These are phyloP conservation scores for Octopus sinensis DNA, from an alignment of 1,140 invertebrate species.

Conservation along the genomic window DNA sequence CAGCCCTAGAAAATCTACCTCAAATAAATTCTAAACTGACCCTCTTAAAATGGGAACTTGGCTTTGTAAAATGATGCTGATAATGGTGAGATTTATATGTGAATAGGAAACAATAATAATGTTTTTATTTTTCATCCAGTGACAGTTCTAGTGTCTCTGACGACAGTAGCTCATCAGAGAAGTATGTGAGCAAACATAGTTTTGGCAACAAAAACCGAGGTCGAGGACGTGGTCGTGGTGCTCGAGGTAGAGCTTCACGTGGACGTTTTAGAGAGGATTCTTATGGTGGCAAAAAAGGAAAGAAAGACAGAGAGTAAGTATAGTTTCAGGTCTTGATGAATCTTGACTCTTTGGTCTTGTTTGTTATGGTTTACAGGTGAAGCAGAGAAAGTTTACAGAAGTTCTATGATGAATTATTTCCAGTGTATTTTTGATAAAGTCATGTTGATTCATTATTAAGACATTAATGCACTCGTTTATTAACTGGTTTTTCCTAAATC, in stretches of 20 bases:
- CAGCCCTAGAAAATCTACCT: no score
- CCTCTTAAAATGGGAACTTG: no score
- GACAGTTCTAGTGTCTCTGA: neutral
- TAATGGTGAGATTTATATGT: no score
- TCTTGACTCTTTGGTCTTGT: neutral
- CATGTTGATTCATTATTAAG: no score
- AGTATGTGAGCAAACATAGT: neutral
- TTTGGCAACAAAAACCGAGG: neutral
- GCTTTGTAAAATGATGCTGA: no score
- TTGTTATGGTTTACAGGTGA: neutral
- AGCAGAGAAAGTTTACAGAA: no score
- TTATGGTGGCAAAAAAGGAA: neutral
- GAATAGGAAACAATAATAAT: neutral
- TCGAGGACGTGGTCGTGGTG: neutral
- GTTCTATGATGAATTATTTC: no score
- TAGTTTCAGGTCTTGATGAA: neutral
- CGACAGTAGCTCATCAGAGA: neutral
- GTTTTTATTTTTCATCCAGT: neutral
- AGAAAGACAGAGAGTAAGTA: conserved; percentile 6
- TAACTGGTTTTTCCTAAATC: no score
- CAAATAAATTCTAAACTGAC: no score
- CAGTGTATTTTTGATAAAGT: no score
- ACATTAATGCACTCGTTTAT: no score
- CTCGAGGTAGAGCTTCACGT: neutral
- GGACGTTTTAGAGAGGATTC: neutral